Conservation (phyloP, 2,113 vertebrate genomes). For the Percopsis transmontana region DNA sequence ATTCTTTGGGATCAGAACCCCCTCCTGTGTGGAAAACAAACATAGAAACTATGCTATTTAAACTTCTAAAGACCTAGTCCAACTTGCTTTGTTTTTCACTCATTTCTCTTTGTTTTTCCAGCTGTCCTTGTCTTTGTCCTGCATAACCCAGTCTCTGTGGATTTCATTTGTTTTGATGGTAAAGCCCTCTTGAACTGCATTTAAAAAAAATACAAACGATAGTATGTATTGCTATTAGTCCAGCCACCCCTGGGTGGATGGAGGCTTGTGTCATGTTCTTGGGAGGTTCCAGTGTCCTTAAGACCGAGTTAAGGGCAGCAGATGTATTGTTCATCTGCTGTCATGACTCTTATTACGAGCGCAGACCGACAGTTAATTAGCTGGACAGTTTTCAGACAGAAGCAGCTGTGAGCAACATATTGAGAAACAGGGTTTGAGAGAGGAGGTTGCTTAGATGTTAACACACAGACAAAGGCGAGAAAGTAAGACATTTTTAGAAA, state of each 20-base stretch:
- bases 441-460: constrained; percentile 17
- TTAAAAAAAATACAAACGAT: constrained; percentile 18
- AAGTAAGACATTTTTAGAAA: not conserved
- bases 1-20: too few species aligned
- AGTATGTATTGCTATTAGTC: not conserved
- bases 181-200: not conserved
- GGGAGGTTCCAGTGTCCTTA: constrained; percentile 47
- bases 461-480: not conserved
- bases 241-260: constrained; percentile 22
- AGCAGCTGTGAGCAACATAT: constrained; percentile 76
- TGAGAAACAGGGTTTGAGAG: constrained; percentile 60
- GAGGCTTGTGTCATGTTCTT: constrained; percentile 22
- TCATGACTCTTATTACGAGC: constrained; percentile 69
- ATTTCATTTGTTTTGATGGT: not conserved
- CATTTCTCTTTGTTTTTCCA: too few species aligned
- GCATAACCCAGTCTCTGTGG: too few species aligned
- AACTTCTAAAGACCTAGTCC: too few species aligned
- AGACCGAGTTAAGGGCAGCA: constrained; percentile 62
- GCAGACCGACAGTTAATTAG: constrained; percentile 71
- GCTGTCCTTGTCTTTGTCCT: too few species aligned
- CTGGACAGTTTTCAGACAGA: constrained; percentile 73
- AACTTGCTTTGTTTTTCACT: too few species aligned
- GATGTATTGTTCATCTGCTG: constrained; percentile 74
- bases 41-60: too few species aligned
- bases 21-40: too few species aligned